These are phyloP conservation scores for Solenopsis fugax DNA, from an alignment of 1,140 invertebrate genomes.

Conservation along the genomic window DNA sequence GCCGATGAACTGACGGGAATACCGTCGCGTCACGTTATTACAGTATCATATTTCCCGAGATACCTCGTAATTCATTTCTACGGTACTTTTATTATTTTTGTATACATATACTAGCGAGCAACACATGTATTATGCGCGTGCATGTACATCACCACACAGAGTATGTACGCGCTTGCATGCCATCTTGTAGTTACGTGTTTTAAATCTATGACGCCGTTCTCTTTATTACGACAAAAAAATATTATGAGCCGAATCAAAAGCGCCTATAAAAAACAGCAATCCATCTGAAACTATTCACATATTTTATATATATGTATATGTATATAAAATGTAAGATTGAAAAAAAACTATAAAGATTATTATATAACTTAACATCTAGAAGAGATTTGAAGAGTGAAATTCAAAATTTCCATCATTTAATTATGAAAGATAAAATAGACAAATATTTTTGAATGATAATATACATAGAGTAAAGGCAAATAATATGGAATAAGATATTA, in stretches of 20 bases:
- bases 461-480: too few species aligned
- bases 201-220: conserved; percentile 34
- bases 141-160: not conserved
- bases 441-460: too few species aligned
- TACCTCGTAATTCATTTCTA: conserved; percentile 43
- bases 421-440: too few species aligned
- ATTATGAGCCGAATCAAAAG: not conserved
- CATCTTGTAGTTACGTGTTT: conserved; percentile 32
- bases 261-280: not conserved
- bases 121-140: not conserved
- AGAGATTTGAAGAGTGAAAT: too few species aligned
- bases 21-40: conserved; percentile 44
- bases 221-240: conserved; percentile 7
- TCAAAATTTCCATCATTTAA: too few species aligned
- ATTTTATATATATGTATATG: too few species aligned
- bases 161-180: conserved; percentile 2
- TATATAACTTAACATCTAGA: too few species aligned
- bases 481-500: too few species aligned
- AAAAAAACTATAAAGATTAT: too few species aligned
- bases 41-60: conserved; percentile 49
- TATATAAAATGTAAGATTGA: too few species aligned
- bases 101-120: not conserved
- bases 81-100: conserved; percentile 48
- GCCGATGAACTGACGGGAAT: conserved; percentile 55
- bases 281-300: not conserved